phyloP scores from a whole-genome alignment of 2,888 invertebrate species.

The Epinotia bilunana region DNA sequence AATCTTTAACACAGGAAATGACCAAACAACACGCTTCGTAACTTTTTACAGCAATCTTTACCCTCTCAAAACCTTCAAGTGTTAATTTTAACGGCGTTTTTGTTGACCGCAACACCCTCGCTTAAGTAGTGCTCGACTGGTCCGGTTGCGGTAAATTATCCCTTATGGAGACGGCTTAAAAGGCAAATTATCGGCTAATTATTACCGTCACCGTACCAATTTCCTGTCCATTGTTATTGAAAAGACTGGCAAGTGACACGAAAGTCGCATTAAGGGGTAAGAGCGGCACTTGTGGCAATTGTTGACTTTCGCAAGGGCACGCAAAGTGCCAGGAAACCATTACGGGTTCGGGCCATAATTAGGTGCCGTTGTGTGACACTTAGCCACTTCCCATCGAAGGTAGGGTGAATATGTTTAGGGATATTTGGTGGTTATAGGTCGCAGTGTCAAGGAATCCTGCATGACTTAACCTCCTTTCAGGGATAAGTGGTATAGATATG shows the following conservation, averaged over 20 bases:
- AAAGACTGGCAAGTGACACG: conserved; percentile 53
- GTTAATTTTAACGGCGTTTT: conserved; percentile 47
- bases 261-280: conserved; percentile 59
- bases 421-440: background rate
- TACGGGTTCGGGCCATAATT: conserved; percentile 66
- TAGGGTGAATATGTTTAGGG: conserved; percentile 56
- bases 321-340: conserved; percentile 72
- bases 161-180: conserved; percentile 7
- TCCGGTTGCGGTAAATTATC: background rate
- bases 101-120: conserved; percentile 38
- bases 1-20: conserved; percentile 36
- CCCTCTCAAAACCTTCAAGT: conserved; percentile 42
- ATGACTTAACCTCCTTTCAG: background rate
- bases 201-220: conserved; percentile 33
- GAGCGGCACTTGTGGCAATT: conserved; percentile 44
- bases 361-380: conserved; percentile 74
- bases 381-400: conserved; percentile 67
- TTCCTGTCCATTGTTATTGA: conserved; percentile 36
- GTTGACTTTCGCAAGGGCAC: conserved; percentile 55
- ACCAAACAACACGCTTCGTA: conserved; percentile 34
- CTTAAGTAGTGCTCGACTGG: conserved; percentile 21
- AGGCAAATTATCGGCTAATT: conserved; percentile 8
- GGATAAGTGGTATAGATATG: background rate
- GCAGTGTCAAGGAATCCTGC: background rate
- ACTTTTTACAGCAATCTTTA: conserved; percentile 36